Evolutionary conservation across 1,140 invertebrate genomes (phyloP).

Genomic region (Drosophila tristis): DNA sequence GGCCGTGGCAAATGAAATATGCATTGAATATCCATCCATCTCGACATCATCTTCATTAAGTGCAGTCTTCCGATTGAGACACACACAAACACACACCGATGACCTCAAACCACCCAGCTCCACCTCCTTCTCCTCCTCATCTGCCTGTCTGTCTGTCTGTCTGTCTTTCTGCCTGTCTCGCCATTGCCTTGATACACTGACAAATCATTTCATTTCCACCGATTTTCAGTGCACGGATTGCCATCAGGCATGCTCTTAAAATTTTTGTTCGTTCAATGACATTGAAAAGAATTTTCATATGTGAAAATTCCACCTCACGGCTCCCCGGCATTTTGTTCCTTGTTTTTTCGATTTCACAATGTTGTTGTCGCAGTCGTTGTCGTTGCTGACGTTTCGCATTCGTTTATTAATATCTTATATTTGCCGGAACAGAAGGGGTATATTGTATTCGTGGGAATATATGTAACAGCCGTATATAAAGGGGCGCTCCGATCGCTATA

Average conservation of each 20-base stretch:
- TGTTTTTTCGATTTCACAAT: conserved; percentile 23
- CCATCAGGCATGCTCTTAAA: conserved; percentile 55
- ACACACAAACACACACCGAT: conserved; percentile 14
- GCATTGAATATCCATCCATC: conserved; percentile 21
- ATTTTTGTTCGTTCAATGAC: conserved; percentile 75
- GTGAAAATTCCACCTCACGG: not conserved
- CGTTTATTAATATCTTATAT: too few species aligned
- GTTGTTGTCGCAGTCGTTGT: conserved; percentile 47
- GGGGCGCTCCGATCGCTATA: too few species aligned
- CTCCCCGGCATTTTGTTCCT: not conserved
- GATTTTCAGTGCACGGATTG: conserved; percentile 20
- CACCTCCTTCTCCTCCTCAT: not conserved
- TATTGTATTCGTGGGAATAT: too few species aligned
- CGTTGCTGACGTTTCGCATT: conserved; percentile 55
- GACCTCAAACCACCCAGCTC: conserved; percentile 45
- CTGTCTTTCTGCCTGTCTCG: conserved; percentile 17
- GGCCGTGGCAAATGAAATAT: conserved; percentile 39
- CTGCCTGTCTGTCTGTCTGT: conserved; percentile 9
- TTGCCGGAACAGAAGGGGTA: too few species aligned
- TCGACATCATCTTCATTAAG: conserved; percentile 70
- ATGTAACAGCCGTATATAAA: too few species aligned
- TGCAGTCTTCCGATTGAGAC: conserved; percentile 46
- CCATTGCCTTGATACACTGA: conserved; percentile 69
- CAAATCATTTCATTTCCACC: conserved; percentile 73
- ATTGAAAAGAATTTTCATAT: conserved; percentile 77